These are phyloP conservation scores for Sinotaia quadrata DNA, from an alignment of 2,888 invertebrate genomes.

Conservation along the genomic window DNA sequence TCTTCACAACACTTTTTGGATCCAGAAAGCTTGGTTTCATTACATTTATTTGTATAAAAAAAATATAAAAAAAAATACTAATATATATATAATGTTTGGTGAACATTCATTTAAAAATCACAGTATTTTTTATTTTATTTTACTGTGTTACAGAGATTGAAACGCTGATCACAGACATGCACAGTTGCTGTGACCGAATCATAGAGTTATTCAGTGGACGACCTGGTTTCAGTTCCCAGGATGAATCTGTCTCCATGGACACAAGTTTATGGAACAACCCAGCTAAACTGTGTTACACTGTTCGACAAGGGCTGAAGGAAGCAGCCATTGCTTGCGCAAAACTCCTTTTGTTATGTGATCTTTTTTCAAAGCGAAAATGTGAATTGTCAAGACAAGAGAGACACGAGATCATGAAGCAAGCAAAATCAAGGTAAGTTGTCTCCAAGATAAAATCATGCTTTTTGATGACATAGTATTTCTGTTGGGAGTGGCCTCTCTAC, in stretches of 20 bases:
- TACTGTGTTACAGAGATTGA: constrained; percentile 78
- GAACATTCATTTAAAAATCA: too few relatives aligned
- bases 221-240: constrained; percentile 32
- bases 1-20: too few relatives aligned
- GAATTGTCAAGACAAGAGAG: constrained; percentile 78
- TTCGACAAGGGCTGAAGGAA: constrained; percentile 78
- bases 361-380: constrained; percentile 78
- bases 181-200: constrained; percentile 77
- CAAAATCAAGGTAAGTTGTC: constrained; percentile 75
- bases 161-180: constrained; percentile 79
- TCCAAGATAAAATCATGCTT: too few relatives aligned
- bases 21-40: too few relatives aligned
- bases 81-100: too few relatives aligned
- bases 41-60: too few relatives aligned
- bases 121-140: too few relatives aligned
- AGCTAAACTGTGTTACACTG: constrained; percentile 77
- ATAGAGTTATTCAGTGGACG: constrained; percentile 76
- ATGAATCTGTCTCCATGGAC: constrained; percentile 37
- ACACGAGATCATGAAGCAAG: constrained; percentile 80
- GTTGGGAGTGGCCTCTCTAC: too few relatives aligned
- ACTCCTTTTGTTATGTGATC: constrained; percentile 77
- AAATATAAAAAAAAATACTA: too few relatives aligned
- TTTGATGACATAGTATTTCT: too few relatives aligned
- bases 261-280: constrained; percentile 75
- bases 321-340: constrained; percentile 75